Evolutionary conservation across 1,140 invertebrate genomes (phyloP), one percentile per base, ranked within the genome.

Genomic region (Cheumatopsyche charites): DNA sequence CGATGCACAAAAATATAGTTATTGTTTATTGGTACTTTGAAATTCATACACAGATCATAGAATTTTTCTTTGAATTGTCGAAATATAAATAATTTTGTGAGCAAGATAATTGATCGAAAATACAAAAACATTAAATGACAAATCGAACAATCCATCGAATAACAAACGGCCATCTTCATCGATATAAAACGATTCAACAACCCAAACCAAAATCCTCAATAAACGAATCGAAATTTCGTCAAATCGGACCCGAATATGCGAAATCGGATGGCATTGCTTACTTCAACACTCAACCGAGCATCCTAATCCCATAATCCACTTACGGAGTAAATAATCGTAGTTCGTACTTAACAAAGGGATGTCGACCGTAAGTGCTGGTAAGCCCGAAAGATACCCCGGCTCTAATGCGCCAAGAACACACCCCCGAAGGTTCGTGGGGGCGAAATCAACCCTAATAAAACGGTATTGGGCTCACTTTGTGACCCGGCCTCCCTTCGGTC

Each of bases 291-390:
- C 26, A 61, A 3, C 68, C 68, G 62, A 72, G 62, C 7, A 41
- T 45, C 43, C 23, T 42, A 72, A 72, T 72, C 70, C 62, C n/a
- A 65, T 73, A 68, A 73, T 73, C 49, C 71, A 73, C 66, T 73
- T 68, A 73, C 71, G 61, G 58, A 68, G 71, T 73, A 73, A 73
- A 73, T 73, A 73, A 73, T 73, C 71, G 65, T 61, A 73, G 66
- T 68, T 68, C 41, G 66, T 68, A 68, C 47, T 68, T 68, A 68
- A 55, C 66, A 66, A 66, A 42, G 63, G 63, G 63, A 58, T 15
- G 15, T 41, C 62, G 29, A 12, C 19, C 23, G 23, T 62, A 62
- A 62, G 58, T 62, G 58, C 62, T 23, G 62, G 26, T 49, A 49
- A 66, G 21, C 63, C 63, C 13, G 47, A 66, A 29, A 21, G 63